Base-by-base conservation (phyloP, 2,113 vertebrate genomes). In the Spizaetus ornatus region DNA sequence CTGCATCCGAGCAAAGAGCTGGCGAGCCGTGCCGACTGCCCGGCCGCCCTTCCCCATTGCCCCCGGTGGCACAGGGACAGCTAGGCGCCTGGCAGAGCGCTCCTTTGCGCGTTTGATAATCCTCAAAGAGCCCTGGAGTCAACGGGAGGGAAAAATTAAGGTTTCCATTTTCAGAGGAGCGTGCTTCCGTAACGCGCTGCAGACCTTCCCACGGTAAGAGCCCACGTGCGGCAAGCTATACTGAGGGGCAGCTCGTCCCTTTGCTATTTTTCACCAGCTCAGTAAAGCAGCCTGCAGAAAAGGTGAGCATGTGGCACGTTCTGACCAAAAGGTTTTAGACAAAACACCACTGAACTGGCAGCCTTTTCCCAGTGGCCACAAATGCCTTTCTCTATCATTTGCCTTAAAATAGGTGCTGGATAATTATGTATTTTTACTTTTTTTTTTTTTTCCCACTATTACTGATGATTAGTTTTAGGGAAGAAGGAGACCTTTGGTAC, bases 1-100 rank as follows among this genome's bases (percentile, higher is more conserved):
- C 32, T 23, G 36, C 13, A 3, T 34, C 45, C 47, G 42, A 67
- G 42, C 38, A 55, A 23, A 55, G n/a, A 25, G 56, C 72, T 78
- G 59, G 32, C 0, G 20, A 72, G 55, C 26, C 22, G 19, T 0
- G 0, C 17, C 3, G 3, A 4, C 40, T 18, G 16, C 8, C 21
- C 1, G 1, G n/a, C 32, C 56, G 21, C 45, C 16, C 45, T 55
- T 72, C 38, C 16, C 32, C 16, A 4, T 11, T 40, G 47, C 4
- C 27, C n/a, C 32, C 5, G 0, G 47, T 72, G 56, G 32, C n/a
- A 10, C 36, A 21, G 78, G 45, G 66, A 86, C 23, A 66, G 47
- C 10, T 23, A 36, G 61, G 26, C 2, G 2, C 13, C 6, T 3
- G n/a, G 13, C 52, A 52, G 67, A 34, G 14, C 3, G 27, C 38